Evolutionary conservation across 2,113 vertebrate species (phyloP).

Genomic region (Heterochromis multidens): DNA sequence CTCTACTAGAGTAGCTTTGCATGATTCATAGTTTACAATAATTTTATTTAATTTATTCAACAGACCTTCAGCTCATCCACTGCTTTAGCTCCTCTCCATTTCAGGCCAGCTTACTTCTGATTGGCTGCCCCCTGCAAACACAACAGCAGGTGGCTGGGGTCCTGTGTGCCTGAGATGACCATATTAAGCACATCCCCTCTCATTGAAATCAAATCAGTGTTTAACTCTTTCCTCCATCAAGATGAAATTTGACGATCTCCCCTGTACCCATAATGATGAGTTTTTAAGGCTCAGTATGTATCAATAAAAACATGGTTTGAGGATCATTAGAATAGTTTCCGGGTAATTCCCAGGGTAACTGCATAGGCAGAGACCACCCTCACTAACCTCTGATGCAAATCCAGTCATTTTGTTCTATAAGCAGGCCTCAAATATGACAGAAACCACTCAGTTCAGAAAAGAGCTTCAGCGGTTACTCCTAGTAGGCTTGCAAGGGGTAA

Average conservation of each 20-base stretch:
- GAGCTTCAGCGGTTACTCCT: background rate
- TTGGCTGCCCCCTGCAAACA: background rate
- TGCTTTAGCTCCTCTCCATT: background rate
- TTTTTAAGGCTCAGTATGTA: no score
- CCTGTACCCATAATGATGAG: no score
- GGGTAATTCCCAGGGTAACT: no score
- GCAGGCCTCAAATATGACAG: background rate
- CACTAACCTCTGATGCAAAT: background rate
- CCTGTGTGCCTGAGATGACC: background rate
- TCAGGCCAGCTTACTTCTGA: background rate
- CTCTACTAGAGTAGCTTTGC: background rate
- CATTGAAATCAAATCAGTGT: background rate
- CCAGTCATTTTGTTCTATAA: no score
- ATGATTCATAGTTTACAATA: background rate
- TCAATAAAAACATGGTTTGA: background rate
- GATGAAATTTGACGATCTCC: background rate
- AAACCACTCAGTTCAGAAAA: background rate
- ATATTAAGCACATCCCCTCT: background rate
- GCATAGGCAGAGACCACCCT: no score
- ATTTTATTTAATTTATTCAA: background rate
- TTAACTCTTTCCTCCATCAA: background rate
- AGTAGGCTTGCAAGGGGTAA: no score
- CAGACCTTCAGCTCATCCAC: background rate
- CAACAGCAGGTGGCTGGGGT: background rate
- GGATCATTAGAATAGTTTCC: no score